A percentile compares a stretch with the other conserved stretches of the same genome.
These are phyloP conservation scores for Cnemophilus loriae DNA, from an alignment of 2,113 vertebrate species.

Conservation along the genomic window DNA sequence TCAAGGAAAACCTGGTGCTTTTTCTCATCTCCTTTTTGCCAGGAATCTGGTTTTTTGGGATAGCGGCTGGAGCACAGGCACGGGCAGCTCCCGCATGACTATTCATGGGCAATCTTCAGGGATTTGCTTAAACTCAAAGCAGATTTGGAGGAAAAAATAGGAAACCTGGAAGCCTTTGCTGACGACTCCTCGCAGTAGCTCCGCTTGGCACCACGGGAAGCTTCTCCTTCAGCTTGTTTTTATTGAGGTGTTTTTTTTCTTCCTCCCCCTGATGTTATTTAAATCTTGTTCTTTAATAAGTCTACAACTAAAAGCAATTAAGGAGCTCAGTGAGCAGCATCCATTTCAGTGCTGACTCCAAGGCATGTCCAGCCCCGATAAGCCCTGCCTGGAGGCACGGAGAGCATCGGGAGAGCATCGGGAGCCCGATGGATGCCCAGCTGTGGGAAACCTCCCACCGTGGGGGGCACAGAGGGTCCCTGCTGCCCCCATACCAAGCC, in stretches of 20 bases:
- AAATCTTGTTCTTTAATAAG: constrained; percentile 49
- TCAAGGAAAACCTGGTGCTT: constrained; percentile 30
- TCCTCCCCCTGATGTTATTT: background rate
- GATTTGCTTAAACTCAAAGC: background rate
- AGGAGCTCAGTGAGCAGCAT: constrained; percentile 56
- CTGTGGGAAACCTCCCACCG: fast-evolving
- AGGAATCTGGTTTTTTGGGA: background rate
- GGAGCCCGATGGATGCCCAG: background rate
- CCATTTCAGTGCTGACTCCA: background rate
- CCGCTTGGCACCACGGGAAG: background rate
- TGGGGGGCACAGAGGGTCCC: fast-evolving
- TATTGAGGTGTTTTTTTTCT: background rate
- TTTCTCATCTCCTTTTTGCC: constrained; percentile 43
- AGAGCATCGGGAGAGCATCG: background rate
- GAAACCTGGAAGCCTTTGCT: background rate
- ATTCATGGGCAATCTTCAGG: background rate
- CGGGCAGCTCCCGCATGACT: background rate
- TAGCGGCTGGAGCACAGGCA: background rate
- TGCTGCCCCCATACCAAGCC: background rate
- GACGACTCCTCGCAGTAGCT: background rate
- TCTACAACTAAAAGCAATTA: constrained; percentile 54
- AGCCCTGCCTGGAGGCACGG: background rate
- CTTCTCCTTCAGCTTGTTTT: background rate
- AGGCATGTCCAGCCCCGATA: background rate
- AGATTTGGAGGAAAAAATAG: background rate